Evolutionary conservation across 2,113 vertebrate genomes (phyloP), one percentile per base, ranked within the genome.

Genomic region (Callionymus lyra): DNA sequence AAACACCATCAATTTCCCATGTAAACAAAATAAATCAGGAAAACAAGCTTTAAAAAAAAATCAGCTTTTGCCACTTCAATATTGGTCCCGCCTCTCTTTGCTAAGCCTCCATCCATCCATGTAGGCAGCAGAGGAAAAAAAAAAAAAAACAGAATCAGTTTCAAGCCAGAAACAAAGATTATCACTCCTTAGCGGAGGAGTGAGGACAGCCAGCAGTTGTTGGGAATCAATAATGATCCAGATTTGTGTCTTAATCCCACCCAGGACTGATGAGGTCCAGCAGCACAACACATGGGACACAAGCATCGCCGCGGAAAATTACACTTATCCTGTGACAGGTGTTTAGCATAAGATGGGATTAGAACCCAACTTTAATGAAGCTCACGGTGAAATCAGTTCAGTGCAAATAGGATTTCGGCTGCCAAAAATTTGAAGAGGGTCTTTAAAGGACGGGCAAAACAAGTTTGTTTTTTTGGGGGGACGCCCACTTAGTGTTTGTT

Each of bases 191-290:
- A 52, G 32, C 50, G 44, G 50, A 53, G 46, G 42, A 8, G 34
- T 16, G 16, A 54, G 36, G 38, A 40, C 38, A 35, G 34, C n/a
- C 34, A 63, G 63, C 63, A 60, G 68, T 42, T 67, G 64, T 56
- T 68, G 50, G 60, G 50, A 64, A 59, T 56, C 54, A 48, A 21
- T 56, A 52, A 65, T 56, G 67, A 65, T 68, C 67, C 63, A 50
- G 56, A 67, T 75, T 71, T 72, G 43, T 44, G 55, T 68, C 48
- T 68, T 59, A 65, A 56, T 72, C 58, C 59, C 59, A 58, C 32
- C 47, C 21, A 27, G 21, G 21, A 27, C 21, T 27, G 21, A 27
- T 27, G 21, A 27, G n/a, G 21, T 27, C 21, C 21, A 27, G 4
- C 21, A 27, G 4, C 21, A 27, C 21, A 52, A 47, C 56, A 51